Evolutionary conservation across 2,113 vertebrate genomes (phyloP).

Genomic region (Pelecanoides urinatrix): DNA sequence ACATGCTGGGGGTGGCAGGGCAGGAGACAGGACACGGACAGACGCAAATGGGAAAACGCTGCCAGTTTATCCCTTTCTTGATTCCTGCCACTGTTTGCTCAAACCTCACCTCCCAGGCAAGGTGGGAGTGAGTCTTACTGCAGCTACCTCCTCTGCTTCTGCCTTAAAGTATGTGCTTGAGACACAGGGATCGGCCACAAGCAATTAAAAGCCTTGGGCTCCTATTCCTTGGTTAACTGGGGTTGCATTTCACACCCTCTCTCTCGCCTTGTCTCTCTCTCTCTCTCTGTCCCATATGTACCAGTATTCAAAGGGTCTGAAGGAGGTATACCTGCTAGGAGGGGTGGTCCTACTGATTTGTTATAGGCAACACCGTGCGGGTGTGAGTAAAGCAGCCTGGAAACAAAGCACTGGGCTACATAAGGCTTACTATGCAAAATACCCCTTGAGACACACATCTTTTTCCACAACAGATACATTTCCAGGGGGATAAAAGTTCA

Average conservation of each 20-base stretch:
- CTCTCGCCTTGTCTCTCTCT: background rate
- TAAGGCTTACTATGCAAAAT: background rate
- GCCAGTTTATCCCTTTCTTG: background rate
- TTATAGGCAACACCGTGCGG: background rate
- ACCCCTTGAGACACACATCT: background rate
- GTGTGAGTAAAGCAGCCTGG: background rate
- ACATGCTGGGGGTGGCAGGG: background rate
- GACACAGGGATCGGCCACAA: background rate
- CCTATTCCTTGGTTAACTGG: background rate
- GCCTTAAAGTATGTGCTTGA: background rate
- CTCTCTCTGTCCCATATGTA: background rate
- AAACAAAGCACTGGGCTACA: background rate
- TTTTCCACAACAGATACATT: background rate
- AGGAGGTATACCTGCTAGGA: background rate
- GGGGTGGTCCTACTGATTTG: background rate
- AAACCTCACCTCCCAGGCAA: background rate
- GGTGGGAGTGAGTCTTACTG: background rate
- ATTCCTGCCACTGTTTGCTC: background rate
- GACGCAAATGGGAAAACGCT: background rate
- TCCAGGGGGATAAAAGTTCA: background rate
- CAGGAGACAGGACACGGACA: background rate
- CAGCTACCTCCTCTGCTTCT: background rate
- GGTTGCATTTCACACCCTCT: background rate
- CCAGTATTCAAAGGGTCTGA: background rate
- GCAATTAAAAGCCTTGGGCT: background rate